Conservation (phyloP, 2,888 invertebrate species). For the Philonicus albiceps region DNA sequence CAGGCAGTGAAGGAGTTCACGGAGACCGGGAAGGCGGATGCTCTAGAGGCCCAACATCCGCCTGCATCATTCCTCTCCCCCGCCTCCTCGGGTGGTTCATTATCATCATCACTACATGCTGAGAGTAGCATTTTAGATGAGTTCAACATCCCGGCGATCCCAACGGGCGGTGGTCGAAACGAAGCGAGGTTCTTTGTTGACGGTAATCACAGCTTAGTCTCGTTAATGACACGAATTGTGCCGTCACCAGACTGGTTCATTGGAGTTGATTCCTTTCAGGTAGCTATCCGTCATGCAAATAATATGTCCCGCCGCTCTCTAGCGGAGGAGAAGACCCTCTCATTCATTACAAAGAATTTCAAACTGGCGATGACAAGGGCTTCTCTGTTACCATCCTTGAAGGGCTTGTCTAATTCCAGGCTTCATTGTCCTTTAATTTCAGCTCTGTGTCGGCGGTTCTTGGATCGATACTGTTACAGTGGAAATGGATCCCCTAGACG, state of each 20-base stretch:
- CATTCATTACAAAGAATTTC: slow-evolving; percentile 19
- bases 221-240: slow-evolving; percentile 87
- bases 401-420: slow-evolving; percentile 39
- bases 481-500: slow-evolving; percentile 91
- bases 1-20: slow-evolving; percentile 83
- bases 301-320: background rate
- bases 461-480: slow-evolving; percentile 91
- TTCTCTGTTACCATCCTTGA: slow-evolving; percentile 27
- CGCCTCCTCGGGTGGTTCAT: slow-evolving; percentile 52
- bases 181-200: slow-evolving; percentile 88
- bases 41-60: slow-evolving; percentile 61
- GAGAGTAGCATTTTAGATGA: slow-evolving; percentile 84
- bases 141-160: slow-evolving; percentile 81
- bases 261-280: slow-evolving; percentile 84
- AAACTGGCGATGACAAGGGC: slow-evolving; percentile 38
- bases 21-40: slow-evolving; percentile 81
- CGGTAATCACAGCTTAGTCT: slow-evolving; percentile 89
- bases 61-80: slow-evolving; percentile 47
- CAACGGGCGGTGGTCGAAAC: slow-evolving; percentile 76
- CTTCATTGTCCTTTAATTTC: slow-evolving; percentile 54
- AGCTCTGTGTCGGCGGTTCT: slow-evolving; percentile 88
- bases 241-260: slow-evolving; percentile 97
- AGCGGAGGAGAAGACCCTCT: slow-evolving; percentile 3
- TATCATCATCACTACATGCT: slow-evolving; percentile 59
- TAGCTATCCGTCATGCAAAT: slow-evolving; percentile 49